Base-by-base conservation (phyloP, 2,888 invertebrate genomes). In the Rugalucina vietnamica region DNA sequence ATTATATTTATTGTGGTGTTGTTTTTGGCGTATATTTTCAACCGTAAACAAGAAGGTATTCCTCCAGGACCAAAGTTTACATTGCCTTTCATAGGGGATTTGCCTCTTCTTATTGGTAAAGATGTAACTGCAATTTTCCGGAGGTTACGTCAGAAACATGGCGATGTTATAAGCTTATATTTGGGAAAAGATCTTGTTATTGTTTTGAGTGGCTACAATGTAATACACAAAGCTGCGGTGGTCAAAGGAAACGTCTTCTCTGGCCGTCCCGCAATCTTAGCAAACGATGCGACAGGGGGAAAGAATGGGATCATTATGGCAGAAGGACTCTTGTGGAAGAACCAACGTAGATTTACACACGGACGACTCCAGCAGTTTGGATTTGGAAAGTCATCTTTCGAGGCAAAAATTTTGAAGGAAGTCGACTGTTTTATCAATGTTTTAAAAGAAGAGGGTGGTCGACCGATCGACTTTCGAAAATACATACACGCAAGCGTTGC, bases 391-490 rank as follows among this genome's bases (percentile, higher is more conserved):
- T 80, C 75, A 14, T 72, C 74, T n/a, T 57, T 85, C 21, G 88
- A 89, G 39, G 57, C 71, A 4, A 76, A 78, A 29, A 82, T 86
- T 21, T 34, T 36, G 10, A 60, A 73, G n/a, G 91, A 91, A 76
- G 78, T 88, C 12, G 57, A 60, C 24, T 76, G 84, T 0, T 83
- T 91, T 24, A 39, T 86, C 0, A 76, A 81, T 0, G 39, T n/a
- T 10, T 32, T 86, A 21, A 60, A 37, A 4, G 54, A 60, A 12
- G 57, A 14, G 69, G 75, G 71, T 27, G 75, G 65, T 21, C 27
- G 43, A 24, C 54, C 74, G 5, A 81, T 78, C 37, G 72, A 81
- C 34, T 57, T 82, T 32, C 37, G 76, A 21, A 70, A 78, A 14
- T 27, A 76, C 21, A 43, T 84, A 29, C 49, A 76, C n/a, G 73